These are phyloP conservation scores for Macropus fuliginosus DNA, from an alignment of 2,797 vertebrate species.

Conservation along the genomic window DNA sequence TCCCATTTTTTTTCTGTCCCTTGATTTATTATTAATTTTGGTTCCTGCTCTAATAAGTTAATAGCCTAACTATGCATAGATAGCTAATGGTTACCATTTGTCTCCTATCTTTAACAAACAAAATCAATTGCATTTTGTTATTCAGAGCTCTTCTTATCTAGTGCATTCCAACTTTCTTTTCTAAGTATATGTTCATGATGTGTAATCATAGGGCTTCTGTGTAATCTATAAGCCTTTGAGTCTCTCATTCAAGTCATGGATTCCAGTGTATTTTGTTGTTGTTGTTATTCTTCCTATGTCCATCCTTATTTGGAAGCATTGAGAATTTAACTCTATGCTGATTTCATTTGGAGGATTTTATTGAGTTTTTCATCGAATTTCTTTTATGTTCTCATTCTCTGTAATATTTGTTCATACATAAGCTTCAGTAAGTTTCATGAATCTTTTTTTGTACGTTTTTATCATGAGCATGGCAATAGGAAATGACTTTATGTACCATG, in stretches of 20 bases:
- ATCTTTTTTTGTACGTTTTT: not conserved
- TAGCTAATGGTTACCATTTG: not conserved
- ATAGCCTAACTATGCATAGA: not conserved
- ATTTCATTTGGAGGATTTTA: not conserved
- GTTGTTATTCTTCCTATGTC: not conserved
- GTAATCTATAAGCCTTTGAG: no score
- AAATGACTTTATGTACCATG: not conserved
- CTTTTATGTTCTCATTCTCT: not conserved
- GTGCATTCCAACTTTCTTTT: not conserved
- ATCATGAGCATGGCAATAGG: not conserved
- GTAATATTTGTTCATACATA: not conserved
- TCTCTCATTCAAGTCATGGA: no score
- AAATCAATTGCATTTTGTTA: not conserved
- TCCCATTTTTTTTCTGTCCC: not conserved
- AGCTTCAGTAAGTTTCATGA: not conserved
- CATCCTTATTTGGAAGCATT: not conserved
- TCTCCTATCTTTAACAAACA: not conserved
- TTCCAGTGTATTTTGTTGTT: not conserved
- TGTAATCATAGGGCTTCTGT: no score
- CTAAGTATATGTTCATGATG: not conserved
- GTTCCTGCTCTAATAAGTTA: not conserved
- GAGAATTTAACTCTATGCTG: not conserved
- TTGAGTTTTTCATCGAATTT: not conserved
- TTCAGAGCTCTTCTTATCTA: not conserved
- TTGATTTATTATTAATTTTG: not conserved